Evolutionary conservation across 2,888 invertebrate species (phyloP), one percentile per base, ranked within the genome.

Genomic region (Orchesella flavescens): DNA sequence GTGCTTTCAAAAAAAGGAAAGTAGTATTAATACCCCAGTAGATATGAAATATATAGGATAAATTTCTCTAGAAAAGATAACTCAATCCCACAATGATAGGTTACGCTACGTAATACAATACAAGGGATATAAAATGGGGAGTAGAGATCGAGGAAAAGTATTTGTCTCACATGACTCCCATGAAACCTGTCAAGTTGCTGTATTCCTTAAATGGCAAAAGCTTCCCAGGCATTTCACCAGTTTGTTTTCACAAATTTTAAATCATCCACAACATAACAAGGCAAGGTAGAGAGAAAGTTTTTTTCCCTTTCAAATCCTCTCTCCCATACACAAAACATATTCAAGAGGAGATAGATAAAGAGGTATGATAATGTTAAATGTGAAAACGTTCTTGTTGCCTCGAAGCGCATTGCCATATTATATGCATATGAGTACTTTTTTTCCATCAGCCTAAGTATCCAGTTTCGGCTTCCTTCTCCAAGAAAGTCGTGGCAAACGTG

Each of bases 201-300:
- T n/a, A 57, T 55, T 34, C 7, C 71, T 71, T 71, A 71, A 71
- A 71, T 69, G 23, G 23, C 46, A 21, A 53, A 15, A 1, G 2
- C 53, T 49, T 53, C 49, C 13, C 23, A 19, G 13, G 34, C 34
- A 34, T 34, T 34, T 43, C 17, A 34, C 65, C n/a, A 24, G 24
- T 13, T 63, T 49, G 21, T 71, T 23, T 61, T 63, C 63, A 46
- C 74, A 49, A 49, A 49, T 74, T 74, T 74, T 74, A 74, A 74
- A 46, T 74, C 44, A 55, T 73, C 43, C 23, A 73, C 15, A 55
- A 55, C 55, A 71, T 53, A 53, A 63, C 43, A 7, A 69, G 23
- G 49, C 13, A 2, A 1, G 3, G 66, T 19, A n/a, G n/a, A n/a
- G n/a, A n/a, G n/a, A n/a, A n/a, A n/a, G n/a, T n/a, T n/a, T n/a